Base-by-base conservation (phyloP, 1,140 invertebrate genomes). In the Ridgeia piscesae region DNA sequence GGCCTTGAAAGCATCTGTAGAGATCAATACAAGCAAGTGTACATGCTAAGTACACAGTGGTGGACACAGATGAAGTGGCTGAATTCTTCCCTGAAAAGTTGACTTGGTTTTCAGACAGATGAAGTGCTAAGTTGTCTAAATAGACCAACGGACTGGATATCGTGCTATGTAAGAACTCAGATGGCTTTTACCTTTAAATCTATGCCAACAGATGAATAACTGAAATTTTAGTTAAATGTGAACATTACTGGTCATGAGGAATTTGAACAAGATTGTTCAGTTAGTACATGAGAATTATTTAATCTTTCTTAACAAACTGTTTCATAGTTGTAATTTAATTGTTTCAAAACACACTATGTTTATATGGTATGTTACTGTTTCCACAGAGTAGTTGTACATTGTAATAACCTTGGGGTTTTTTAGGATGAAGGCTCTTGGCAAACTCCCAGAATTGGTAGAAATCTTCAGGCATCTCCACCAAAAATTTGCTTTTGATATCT, bases 391-490 rank as follows among this genome's bases (percentile, higher is more conserved):
- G n/a, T n/a, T n/a, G n/a, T n/a, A n/a, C n/a, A n/a, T n/a, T n/a
- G n/a, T 33, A 42, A 91, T 93, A 94, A 97, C 96, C 95, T 95
- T 95, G 94, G 34, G 97, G 97, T 94, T 97, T 96, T 17, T 96
- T 96, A 17, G 96, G 95, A 91, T 97, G 97, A 27, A 98, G 94
- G 92, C 95, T 96, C 94, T 97, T 96, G 95, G 97, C 98, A 94
- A 98, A 98, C 91, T 97, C 96, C 97, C 97, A 98, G 95, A 98
- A 98, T 88, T 97, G 96, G 95, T 97, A 99, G 95, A 99, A 99
- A 96, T 99, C 98, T 90, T 97, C 94, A 21, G 98, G 98, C 98
- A 99, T 98, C 93, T 98, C 96, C 0, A 98, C 97, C 48, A 98
- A 95, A 95, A 98, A 98, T 94, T 98, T 97, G 93, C 97, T 96